Evolutionary conservation across 2,888 invertebrate genomes (phyloP).

Genomic region (Mythimna impura): DNA sequence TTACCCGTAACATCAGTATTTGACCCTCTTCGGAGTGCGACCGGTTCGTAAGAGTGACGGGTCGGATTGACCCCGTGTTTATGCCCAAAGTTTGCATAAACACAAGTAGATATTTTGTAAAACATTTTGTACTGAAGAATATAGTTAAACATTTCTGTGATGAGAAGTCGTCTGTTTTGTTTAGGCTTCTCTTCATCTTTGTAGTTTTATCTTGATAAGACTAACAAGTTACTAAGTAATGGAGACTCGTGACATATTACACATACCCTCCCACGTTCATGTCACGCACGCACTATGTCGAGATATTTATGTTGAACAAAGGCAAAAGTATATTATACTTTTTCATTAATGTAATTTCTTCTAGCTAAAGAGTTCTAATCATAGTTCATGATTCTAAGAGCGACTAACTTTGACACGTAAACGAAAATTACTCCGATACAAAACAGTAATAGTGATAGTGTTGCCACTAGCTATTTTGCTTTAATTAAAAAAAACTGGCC

Average conservation of each 20-base stretch:
- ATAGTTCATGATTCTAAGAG: neutral
- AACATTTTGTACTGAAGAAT: conserved; percentile 42
- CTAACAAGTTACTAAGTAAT: conserved; percentile 36
- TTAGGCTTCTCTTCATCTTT: conserved; percentile 28
- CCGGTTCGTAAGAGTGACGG: conserved; percentile 73
- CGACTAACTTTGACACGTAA: neutral
- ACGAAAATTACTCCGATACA: neutral
- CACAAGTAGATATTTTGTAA: conserved; percentile 41
- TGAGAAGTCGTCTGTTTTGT: conserved; percentile 24
- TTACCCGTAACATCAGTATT: conserved; percentile 75
- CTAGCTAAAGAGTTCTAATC: conserved; percentile 18
- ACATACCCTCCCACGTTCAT: neutral
- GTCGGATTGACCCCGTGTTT: conserved; percentile 67
- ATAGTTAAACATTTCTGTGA: conserved; percentile 28
- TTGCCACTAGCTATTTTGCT: neutral
- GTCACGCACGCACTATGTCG: conserved; percentile 40
- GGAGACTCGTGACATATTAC: conserved; percentile 23
- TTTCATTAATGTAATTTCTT: conserved; percentile 10
- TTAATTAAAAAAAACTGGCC: conserved; percentile 7
- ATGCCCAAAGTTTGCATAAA: conserved; percentile 54
- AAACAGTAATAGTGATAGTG: neutral
- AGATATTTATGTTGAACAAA: conserved; percentile 31
- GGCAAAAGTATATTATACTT: conserved; percentile 15
- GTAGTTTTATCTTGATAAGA: conserved; percentile 33
- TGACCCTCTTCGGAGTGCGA: conserved; percentile 75